These are phyloP conservation scores for Nebria brevicollis DNA, from an alignment of 2,888 invertebrate species.

Conservation along the genomic window DNA sequence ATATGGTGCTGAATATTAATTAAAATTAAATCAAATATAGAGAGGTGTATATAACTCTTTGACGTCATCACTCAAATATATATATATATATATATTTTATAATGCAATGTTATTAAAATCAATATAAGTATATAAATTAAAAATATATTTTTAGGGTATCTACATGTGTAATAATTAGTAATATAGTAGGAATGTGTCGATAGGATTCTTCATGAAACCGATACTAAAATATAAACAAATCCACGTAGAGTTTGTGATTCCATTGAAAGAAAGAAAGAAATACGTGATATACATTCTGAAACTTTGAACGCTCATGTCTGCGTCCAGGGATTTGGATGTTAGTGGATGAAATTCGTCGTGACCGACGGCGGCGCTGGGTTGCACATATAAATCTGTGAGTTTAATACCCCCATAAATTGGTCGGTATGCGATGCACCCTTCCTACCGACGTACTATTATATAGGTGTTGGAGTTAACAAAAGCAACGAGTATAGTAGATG, in stretches of 20 bases:
- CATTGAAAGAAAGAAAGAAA: neutral
- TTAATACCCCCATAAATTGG: constrained; percentile 47
- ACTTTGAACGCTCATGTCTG: neutral
- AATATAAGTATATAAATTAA: too few relatives aligned
- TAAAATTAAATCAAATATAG: neutral
- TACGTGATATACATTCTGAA: neutral
- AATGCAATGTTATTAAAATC: too few relatives aligned
- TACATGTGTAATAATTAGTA: too few relatives aligned
- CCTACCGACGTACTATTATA: neutral
- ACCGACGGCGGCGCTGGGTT: neutral
- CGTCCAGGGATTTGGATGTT: neutral
- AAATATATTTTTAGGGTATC: too few relatives aligned
- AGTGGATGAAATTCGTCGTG: neutral
- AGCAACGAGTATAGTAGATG: neutral
- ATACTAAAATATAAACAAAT: neutral
- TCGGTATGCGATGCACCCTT: constrained; percentile 28
- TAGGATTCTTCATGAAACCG: neutral
- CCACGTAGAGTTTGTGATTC: neutral
- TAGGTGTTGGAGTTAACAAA: neutral
- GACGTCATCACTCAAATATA: too few relatives aligned
- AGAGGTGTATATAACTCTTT: too few relatives aligned
- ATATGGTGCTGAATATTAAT: constrained; percentile 17
- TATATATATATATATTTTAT: too few relatives aligned
- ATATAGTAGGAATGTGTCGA: too few relatives aligned
- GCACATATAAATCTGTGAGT: constrained; percentile 45